Conservation (phyloP, 2,797 vertebrate species). For the Triplophysa yarkandensis region DNA sequence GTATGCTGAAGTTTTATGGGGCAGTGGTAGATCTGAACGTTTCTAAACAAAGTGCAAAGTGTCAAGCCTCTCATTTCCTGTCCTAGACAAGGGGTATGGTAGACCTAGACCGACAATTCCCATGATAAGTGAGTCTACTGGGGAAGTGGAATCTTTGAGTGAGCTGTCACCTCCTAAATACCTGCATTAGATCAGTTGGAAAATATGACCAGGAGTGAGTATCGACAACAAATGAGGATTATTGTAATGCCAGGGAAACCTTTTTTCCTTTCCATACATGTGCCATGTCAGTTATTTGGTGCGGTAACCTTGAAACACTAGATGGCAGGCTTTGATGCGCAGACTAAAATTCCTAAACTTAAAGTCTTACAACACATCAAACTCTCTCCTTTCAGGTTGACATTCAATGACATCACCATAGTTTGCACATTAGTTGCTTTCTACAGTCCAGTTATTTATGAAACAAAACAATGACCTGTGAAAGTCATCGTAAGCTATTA, state of each 20-base stretch:
- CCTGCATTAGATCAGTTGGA: constrained; percentile 18
- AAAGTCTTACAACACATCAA: neutral
- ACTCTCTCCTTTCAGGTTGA: neutral
- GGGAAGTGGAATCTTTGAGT: constrained; percentile 29
- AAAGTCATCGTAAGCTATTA: neutral
- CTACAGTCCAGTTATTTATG: too few species aligned
- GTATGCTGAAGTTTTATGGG: neutral
- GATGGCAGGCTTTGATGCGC: constrained; percentile 38
- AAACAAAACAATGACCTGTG: too few species aligned
- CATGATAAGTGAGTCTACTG: neutral
- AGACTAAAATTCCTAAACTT: constrained; percentile 7
- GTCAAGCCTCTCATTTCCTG: neutral
- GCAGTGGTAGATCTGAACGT: constrained; percentile 4
- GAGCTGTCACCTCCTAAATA: constrained; percentile 20
- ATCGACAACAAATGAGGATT: constrained; percentile 30
- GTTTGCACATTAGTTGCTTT: too few species aligned
- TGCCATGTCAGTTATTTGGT: neutral
- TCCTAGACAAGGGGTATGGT: neutral
- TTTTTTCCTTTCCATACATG: constrained; percentile 26
- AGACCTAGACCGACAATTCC: neutral
- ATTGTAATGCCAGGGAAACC: constrained; percentile 8
- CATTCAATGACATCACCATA: too few species aligned
- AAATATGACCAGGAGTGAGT: constrained; percentile 18
- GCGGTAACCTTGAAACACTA: constrained; percentile 31
- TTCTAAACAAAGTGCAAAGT: neutral